phyloP scores from a whole-genome alignment of 2,113 vertebrate genomes.

The Psilopogon haemacephalus region DNA sequence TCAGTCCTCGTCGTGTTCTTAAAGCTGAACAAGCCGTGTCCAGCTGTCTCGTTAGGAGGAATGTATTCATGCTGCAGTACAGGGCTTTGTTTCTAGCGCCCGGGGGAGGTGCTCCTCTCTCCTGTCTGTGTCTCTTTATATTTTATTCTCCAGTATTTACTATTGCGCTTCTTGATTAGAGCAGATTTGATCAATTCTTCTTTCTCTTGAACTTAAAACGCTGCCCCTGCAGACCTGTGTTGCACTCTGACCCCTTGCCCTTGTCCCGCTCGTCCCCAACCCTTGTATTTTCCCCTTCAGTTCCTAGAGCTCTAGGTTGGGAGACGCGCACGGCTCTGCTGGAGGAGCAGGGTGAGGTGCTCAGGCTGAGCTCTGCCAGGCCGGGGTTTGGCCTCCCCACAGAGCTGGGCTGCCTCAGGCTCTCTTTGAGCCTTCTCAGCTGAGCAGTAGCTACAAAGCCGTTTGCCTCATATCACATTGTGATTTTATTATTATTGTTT shows the following conservation, averaged over 20 bases:
- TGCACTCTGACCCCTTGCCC: not conserved
- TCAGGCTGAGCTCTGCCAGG: not conserved
- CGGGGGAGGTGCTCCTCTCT: conserved; percentile 26
- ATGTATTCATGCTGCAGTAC: conserved; percentile 51
- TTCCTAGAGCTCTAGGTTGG: not conserved
- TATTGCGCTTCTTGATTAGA: conserved; percentile 44
- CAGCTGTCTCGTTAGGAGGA: conserved; percentile 44
- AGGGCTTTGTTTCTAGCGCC: conserved; percentile 39
- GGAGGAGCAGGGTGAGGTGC: not conserved
- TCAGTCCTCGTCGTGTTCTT: conserved; percentile 50
- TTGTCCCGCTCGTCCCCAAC: not conserved
- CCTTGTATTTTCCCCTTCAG: not conserved
- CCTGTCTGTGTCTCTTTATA: conserved; percentile 8
- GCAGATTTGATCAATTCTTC: conserved; percentile 51
- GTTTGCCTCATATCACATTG: conserved; percentile 43
- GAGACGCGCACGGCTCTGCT: not conserved
- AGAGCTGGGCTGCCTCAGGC: not conserved
- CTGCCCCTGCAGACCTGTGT: not conserved
- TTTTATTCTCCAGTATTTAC: conserved; percentile 62
- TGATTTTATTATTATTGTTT: conserved; percentile 12
- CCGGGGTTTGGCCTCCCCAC: not conserved
- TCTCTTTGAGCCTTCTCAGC: not conserved
- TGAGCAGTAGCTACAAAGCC: conserved; percentile 22
- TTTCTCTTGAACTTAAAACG: not conserved
- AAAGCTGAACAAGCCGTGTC: conserved; percentile 64